Base-by-base conservation (phyloP, 2,797 vertebrate genomes). In the Acrossocheilus fasciatus region DNA sequence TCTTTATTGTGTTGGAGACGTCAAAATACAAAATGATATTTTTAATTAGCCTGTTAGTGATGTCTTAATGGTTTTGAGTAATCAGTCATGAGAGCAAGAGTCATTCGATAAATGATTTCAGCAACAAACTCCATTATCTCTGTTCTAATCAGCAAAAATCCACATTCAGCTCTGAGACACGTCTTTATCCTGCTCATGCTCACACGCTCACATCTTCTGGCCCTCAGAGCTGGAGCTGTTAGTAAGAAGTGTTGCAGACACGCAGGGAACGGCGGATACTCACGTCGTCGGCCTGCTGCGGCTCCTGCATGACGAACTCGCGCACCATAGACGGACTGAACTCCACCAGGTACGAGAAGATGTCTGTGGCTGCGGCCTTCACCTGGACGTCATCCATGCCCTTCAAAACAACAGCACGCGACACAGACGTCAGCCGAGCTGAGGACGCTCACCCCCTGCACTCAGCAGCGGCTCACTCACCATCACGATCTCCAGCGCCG, bases 261-360 rank as follows among this genome's bases (percentile, higher is more conserved):
- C 14, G 18, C 30, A 30, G 52, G 2, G 52, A 54, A 20, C 20
- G 3, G 52, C 17, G 54, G 34, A 91, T 90, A 95, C 97, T 96
- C 95, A 99, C 98, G 52, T 99, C 98, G 6, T 99, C 98, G 2
- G 97, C 98, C 94, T 99, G 98, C 88, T 99, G 98, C 15, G 98
- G 98, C 90, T 99, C 98, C 93, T 99, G 98, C 98, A 99, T 99
- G 89, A 99, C 97, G 95, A 99, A 99, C 93, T 99, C 98, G 84
- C 98, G 94, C 87, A 99, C 98, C 98, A 99, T 99, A 84, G 98
- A 99, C 90, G 98, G 98, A 93, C 98, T 99, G 95, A 99, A 99
- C 92, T 99, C 98, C 95, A 99, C 98, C 92, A 99, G 96, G 95
- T 99, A 99, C 86, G 98, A 99, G 95, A 99, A 99, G 95, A 99